These are phyloP conservation scores for Drosophila pallidifrons DNA, from an alignment of 1,140 invertebrate species.

Conservation along the genomic window DNA sequence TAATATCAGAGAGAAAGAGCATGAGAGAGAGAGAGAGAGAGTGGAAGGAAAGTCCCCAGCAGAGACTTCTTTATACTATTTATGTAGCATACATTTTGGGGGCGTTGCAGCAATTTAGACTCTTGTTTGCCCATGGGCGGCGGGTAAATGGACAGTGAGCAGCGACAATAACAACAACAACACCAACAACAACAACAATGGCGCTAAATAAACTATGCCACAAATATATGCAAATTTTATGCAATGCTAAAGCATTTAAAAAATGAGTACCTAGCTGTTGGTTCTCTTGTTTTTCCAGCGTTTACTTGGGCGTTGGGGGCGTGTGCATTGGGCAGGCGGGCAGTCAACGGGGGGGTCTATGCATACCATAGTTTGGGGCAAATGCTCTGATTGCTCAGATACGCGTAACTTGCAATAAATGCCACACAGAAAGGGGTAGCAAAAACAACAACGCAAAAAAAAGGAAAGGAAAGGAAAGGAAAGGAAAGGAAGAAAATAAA, in stretches of 20 bases:
- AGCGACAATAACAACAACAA: constrained; percentile 46
- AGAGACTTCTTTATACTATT: constrained; percentile 18
- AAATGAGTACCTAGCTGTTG: constrained; percentile 58
- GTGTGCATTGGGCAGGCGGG: constrained; percentile 1
- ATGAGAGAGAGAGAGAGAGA: too few relatives aligned
- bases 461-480: background rate
- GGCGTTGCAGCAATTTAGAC: constrained; percentile 51
- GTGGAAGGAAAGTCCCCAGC: background rate
- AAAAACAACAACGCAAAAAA: background rate
- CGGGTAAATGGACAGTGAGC: constrained; percentile 63
- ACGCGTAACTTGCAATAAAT: constrained; percentile 27
- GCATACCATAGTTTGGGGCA: constrained; percentile 18
- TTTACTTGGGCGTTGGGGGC: background rate
- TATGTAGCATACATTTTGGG: constrained; percentile 63
- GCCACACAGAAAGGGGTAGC: background rate
- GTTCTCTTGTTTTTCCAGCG: constrained; percentile 1
- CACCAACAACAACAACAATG: constrained; percentile 50
- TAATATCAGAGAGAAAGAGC: constrained; percentile 62
- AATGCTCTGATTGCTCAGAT: constrained; percentile 32
- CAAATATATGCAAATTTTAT: constrained; percentile 81
- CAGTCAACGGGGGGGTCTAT: constrained; percentile 22
- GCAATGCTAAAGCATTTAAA: constrained; percentile 81
- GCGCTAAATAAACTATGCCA: constrained; percentile 78
- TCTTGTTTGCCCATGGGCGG: constrained; percentile 41
- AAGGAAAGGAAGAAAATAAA: background rate